Conservation (phyloP, 2,888 invertebrate genomes). For the Pteria penguin region DNA sequence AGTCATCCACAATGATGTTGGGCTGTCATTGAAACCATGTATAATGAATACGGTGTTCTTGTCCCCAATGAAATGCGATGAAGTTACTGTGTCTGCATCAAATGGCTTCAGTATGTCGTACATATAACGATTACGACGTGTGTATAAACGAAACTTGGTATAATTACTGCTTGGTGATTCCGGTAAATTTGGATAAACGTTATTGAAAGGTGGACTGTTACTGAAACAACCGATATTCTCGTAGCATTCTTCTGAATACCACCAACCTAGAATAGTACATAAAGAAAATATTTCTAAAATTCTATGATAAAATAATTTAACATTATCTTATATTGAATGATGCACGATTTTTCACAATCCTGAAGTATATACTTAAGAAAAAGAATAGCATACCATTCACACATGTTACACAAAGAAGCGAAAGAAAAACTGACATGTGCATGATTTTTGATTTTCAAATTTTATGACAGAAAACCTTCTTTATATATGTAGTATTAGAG, state of each 20-base stretch:
- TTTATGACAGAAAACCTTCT: too few relatives aligned
- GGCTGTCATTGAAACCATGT: conserved; percentile 93
- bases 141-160: conserved; percentile 47
- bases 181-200: conserved; percentile 50
- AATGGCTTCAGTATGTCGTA: conserved; percentile 64
- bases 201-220: conserved; percentile 51
- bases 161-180: conserved; percentile 50
- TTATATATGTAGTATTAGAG: too few relatives aligned
- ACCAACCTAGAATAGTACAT: too few relatives aligned
- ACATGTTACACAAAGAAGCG: too few relatives aligned
- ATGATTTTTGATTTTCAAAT: too few relatives aligned
- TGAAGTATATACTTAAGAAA: too few relatives aligned
- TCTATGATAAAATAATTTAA: too few relatives aligned
- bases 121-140: conserved; percentile 35
- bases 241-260: conserved; percentile 39
- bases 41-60: conserved; percentile 93
- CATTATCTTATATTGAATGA: too few relatives aligned
- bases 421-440: too few relatives aligned
- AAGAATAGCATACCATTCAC: too few relatives aligned
- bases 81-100: conserved; percentile 86
- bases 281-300: too few relatives aligned
- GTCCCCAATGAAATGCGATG: conserved; percentile 88
- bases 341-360: too few relatives aligned
- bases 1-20: conserved; percentile 94
- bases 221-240: conserved; percentile 55